These are phyloP conservation scores for Oenanthe melanoleuca DNA, from an alignment of 2,113 vertebrate genomes.

Conservation along the genomic window DNA sequence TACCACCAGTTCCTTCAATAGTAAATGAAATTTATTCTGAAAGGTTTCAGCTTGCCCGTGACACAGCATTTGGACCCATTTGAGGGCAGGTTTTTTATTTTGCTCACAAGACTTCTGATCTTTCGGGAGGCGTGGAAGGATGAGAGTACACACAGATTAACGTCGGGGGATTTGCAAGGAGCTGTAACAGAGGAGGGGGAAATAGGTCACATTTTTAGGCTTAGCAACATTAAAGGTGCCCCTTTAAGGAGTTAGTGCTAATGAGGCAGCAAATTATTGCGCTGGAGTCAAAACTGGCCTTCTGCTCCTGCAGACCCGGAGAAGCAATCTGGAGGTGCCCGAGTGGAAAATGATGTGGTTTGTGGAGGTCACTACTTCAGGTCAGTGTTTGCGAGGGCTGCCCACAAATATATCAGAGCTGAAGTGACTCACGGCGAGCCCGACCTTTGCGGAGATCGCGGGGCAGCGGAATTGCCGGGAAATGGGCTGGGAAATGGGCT, in stretches of 20 bases:
- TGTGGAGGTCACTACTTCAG: constrained; percentile 37
- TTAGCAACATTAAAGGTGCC: constrained; percentile 46
- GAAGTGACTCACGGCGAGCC: background rate
- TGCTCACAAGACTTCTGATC: background rate
- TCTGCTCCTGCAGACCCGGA: constrained; percentile 16
- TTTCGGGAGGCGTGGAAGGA: background rate
- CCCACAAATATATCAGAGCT: background rate
- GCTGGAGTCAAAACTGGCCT: background rate
- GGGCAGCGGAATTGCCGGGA: background rate
- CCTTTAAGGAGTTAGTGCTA: constrained; percentile 61
- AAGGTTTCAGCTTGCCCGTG: background rate
- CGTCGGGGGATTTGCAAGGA: background rate
- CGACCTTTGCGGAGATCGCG: background rate
- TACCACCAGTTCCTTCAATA: background rate
- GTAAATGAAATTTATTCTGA: background rate
- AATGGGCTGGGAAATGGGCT: too few relatives aligned
- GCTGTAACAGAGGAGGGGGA: background rate
- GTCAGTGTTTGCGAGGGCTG: constrained; percentile 44
- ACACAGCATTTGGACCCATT: background rate
- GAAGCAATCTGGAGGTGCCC: constrained; percentile 71
- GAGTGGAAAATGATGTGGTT: constrained; percentile 73
- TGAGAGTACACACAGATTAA: background rate
- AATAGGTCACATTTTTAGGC: constrained; percentile 37
- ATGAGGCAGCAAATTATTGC: constrained; percentile 70
- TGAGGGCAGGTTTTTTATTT: background rate